Evolutionary conservation across 35 echinoderm and acorn worm species (phyloP), one percentile per base, ranked within the genome.

Genomic region (Chiridota heheva): DNA sequence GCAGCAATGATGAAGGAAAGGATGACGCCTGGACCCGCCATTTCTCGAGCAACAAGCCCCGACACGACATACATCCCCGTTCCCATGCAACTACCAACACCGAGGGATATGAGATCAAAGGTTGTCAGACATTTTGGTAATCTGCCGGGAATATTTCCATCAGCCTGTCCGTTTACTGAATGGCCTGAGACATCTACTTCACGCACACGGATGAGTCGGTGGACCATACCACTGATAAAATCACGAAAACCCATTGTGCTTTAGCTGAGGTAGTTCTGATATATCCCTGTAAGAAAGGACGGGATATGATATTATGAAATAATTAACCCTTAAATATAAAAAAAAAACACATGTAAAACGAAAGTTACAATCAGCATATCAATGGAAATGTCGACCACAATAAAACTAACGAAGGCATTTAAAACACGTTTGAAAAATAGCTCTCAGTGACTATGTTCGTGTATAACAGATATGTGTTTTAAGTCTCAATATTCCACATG

Each of bases 21-120:
- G 28, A 98, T 91, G 3, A 98, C 89, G 22, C 84, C 95, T 10
- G 95, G 95, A 25, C 95, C 95, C 3, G 95, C 95, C 84, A 98
- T 88, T 45, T 92, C 79, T 42, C 95, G 88, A 1, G 89, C 95
- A 22, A 98, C 89, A 57, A 98, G 72, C 35, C 95, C 95, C 18
- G 95, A 98, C 38, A 98, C 95, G 8, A 98, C 89, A 55, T 98
- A 98, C 95, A 98, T 98, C 0, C 95, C 95, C 4, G 95, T 98
- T 10, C 95, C 95, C 88, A 98, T 92, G 48, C 95, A 98, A 67
- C 95, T 98, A 1, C 95, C 95, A 2, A 98, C 95, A 6, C 95
- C 95, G 3, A 98, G 61, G 15, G 89, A 98, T 17, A 98, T 89
- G 2, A 98, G 55, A 59, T 92, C 95, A 7, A 98, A 17, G 10